Conservation (phyloP, 2,888 invertebrate species). For the Falcaria lacertinaria region DNA sequence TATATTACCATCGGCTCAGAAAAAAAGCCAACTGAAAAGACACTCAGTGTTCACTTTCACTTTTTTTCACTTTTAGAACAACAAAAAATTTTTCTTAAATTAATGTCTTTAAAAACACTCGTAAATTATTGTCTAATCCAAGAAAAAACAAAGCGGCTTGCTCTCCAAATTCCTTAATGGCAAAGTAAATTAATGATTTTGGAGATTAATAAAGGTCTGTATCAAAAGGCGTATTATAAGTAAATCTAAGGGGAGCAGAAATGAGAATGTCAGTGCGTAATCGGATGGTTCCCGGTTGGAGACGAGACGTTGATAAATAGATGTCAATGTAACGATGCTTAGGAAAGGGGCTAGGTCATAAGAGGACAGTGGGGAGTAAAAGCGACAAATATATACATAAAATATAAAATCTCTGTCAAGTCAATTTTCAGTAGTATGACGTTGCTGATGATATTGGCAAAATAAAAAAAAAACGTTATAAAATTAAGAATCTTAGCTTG, state of each 20-base stretch:
- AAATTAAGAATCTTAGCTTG: too few species aligned
- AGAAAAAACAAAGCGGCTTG: neutral
- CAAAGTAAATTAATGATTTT: slow-evolving; percentile 59
- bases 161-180: neutral
- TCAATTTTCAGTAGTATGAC: too few species aligned
- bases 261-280: slow-evolving; percentile 73
- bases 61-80: too few species aligned
- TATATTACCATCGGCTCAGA: too few species aligned
- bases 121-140: too few species aligned
- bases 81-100: too few species aligned
- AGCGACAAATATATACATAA: neutral
- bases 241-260: slow-evolving; percentile 54
- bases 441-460: too few species aligned
- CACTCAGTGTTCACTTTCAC: too few species aligned
- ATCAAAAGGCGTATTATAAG: slow-evolving; percentile 73
- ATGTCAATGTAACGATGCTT: slow-evolving; percentile 32
- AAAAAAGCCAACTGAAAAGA: too few species aligned
- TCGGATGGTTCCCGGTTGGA: slow-evolving; percentile 59
- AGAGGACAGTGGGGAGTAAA: slow-evolving; percentile 5
- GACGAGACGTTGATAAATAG: slow-evolving; percentile 70
- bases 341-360: slow-evolving; percentile 11
- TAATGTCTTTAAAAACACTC: too few species aligned
- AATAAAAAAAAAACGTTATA: too few species aligned
- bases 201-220: slow-evolving; percentile 57
- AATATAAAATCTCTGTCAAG: too few species aligned